Evolutionary conservation across 2,113 vertebrate genomes (phyloP).

Genomic region (Amia ocellicauda): DNA sequence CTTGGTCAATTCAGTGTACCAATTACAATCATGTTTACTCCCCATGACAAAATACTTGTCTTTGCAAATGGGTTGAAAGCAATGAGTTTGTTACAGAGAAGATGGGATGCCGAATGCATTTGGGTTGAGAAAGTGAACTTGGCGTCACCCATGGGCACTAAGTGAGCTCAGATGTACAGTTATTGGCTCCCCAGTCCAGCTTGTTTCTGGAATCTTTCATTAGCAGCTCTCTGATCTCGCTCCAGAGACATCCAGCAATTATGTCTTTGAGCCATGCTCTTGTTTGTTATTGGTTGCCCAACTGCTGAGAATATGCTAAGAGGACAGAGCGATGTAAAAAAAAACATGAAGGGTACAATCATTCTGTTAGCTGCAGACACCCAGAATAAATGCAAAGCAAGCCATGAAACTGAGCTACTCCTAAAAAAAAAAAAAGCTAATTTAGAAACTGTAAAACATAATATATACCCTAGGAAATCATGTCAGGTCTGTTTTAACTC

Average conservation of each 20-base stretch:
- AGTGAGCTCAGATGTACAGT: conserved; percentile 57
- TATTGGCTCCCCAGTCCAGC: conserved; percentile 52
- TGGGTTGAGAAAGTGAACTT: conserved; percentile 28
- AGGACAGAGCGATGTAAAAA: conserved; percentile 27
- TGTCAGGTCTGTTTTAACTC: not conserved
- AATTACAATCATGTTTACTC: conserved; percentile 36
- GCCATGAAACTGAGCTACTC: not conserved
- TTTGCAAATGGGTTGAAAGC: conserved; percentile 12
- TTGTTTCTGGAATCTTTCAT: conserved; percentile 63
- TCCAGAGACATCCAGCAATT: conserved; percentile 58
- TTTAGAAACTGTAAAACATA: conserved; percentile 6
- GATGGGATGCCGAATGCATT: conserved; percentile 34
- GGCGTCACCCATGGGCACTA: conserved; percentile 48
- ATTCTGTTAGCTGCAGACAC: not conserved
- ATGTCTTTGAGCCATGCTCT: conserved; percentile 39
- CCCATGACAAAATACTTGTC: conserved; percentile 30
- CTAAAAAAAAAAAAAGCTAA: not conserved
- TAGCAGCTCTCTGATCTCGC: conserved; percentile 62
- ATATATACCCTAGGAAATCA: conserved; percentile 2
- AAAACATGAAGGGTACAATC: not conserved
- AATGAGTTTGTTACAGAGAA: conserved; percentile 26
- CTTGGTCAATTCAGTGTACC: conserved; percentile 23
- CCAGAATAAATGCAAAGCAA: not conserved
- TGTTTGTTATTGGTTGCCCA: conserved; percentile 49
- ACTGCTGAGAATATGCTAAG: conserved; percentile 31